phyloP scores from a whole-genome alignment of 2,113 vertebrate genomes.

The Pterocles orientalis region DNA sequence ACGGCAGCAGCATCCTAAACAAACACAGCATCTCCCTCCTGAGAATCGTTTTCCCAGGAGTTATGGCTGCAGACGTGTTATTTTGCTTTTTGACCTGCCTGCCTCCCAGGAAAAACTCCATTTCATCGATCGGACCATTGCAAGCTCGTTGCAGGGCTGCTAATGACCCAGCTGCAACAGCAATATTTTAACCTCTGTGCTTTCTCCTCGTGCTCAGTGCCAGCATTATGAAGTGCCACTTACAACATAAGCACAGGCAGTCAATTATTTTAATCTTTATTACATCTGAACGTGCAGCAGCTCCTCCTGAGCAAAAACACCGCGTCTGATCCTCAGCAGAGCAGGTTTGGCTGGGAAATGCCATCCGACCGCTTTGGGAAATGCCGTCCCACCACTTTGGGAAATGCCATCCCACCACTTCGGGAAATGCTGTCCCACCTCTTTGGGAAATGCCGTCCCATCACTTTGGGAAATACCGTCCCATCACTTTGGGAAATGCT shows the following conservation, averaged over 20 bases:
- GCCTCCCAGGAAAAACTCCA: neutral
- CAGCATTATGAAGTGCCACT: conserved; percentile 35
- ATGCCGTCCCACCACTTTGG: neutral
- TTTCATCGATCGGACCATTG: neutral
- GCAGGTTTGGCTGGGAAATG: neutral
- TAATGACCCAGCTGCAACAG: neutral
- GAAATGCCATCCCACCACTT: neutral
- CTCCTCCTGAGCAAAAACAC: neutral
- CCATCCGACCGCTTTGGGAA: neutral
- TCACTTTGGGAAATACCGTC: neutral
- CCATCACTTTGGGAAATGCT: neutral
- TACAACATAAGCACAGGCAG: neutral
- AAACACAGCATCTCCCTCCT: neutral
- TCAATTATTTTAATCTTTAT: conserved; percentile 36
- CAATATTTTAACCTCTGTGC: conserved; percentile 8
- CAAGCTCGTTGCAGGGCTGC: neutral
- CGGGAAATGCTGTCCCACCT: neutral
- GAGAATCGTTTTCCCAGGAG: neutral
- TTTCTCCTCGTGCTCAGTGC: neutral
- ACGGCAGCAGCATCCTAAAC: neutral
- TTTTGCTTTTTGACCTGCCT: neutral
- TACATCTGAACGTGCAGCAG: neutral
- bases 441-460: neutral
- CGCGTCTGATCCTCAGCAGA: neutral
- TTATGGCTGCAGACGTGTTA: neutral